Conservation (phyloP, 2,888 invertebrate species). For the Pelosia muscerda region DNA sequence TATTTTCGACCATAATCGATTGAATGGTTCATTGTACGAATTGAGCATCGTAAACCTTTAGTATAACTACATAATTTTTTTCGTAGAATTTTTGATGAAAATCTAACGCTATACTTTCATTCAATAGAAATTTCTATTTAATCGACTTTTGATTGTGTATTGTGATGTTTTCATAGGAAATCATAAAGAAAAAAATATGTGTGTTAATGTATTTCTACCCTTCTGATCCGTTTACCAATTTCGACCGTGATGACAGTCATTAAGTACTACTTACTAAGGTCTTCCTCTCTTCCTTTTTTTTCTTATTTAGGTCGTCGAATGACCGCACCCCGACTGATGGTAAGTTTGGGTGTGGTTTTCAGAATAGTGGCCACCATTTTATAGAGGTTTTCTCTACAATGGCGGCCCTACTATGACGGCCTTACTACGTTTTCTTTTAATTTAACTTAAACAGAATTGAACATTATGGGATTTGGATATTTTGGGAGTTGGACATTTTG, state of each 20-base stretch:
- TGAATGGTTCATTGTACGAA: neutral
- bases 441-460: too few species aligned
- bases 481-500: too few species aligned
- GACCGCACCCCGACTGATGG: too few species aligned
- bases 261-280: neutral
- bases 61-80: neutral
- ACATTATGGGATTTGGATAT: too few species aligned
- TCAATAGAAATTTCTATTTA: neutral
- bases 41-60: neutral
- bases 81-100: neutral
- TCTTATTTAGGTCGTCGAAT: too few species aligned
- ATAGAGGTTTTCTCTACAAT: too few species aligned
- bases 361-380: too few species aligned
- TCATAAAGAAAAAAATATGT: neutral
- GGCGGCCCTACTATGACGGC: too few species aligned
- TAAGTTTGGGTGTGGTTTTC: too few species aligned
- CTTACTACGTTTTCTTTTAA: too few species aligned
- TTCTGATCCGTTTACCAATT: neutral
- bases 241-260: neutral
- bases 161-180: neutral
- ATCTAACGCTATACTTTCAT: neutral
- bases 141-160: neutral
- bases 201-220: neutral
- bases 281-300: neutral
- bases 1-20: conserved; percentile 10